These are phyloP conservation scores for Patiria miniata DNA, from an alignment of 35 echinoderm and acorn worm species.

Conservation along the genomic window DNA sequence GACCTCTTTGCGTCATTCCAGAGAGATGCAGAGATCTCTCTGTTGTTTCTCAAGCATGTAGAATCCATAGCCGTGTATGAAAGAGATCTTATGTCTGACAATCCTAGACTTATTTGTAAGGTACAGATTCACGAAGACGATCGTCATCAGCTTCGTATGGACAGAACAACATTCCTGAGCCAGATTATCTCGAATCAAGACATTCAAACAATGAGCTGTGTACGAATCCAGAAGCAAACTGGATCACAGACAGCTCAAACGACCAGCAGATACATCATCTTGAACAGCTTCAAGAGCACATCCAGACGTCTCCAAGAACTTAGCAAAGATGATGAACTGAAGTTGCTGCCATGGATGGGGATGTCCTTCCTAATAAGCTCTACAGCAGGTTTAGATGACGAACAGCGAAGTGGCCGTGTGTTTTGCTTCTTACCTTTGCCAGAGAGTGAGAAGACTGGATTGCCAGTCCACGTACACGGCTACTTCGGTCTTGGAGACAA, in stretches of 20 bases:
- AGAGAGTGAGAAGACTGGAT: conserved; percentile 55
- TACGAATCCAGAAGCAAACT: background rate
- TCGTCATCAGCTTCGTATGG: background rate
- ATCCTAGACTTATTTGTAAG: background rate
- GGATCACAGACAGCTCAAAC: background rate
- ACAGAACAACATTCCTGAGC: background rate
- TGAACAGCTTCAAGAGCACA: background rate
- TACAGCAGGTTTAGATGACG: background rate
- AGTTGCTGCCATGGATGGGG: conserved; percentile 77
- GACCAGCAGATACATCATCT: conserved; percentile 26
- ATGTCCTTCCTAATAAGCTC: conserved; percentile 57
- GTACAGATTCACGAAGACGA: background rate
- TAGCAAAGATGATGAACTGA: conserved; percentile 24
- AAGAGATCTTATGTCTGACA: background rate
- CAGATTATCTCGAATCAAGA: background rate
- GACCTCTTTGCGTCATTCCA: conserved; percentile 10
- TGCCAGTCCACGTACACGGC: conserved; percentile 91
- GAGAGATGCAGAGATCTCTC: conserved; percentile 34
- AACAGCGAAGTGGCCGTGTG: conserved; percentile 37
- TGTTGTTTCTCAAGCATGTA: conserved; percentile 39
- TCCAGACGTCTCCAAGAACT: conserved; percentile 36
- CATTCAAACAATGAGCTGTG: conserved; percentile 22
- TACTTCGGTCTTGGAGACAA: conserved; percentile 84
- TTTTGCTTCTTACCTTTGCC: conserved; percentile 94
- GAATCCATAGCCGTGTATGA: conserved; percentile 11